These are phyloP conservation scores for Corydoras maculifer DNA, from an alignment of 2,113 vertebrate species.

Conservation along the genomic window DNA sequence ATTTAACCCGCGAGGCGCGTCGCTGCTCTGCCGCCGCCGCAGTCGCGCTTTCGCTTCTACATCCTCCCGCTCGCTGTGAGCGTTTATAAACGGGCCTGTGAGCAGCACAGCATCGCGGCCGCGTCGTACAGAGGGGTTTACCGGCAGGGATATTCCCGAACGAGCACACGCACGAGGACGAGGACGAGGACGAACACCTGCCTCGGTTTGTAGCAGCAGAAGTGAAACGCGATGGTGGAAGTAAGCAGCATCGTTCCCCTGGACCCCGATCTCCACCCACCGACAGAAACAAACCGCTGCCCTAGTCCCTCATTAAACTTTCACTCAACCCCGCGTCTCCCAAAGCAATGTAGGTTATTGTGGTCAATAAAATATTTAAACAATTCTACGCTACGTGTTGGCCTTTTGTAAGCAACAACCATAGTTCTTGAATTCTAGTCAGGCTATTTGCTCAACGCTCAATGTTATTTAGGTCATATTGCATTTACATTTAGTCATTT, in stretches of 20 bases:
- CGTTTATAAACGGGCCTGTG: no score
- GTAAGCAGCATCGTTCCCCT: no score
- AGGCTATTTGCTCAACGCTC: no score
- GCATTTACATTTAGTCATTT: no score
- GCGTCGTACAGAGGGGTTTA: slow-evolving; percentile 33
- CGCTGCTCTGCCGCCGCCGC: background rate
- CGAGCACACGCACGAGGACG: no score
- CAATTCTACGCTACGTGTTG: no score
- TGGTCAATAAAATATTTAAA: no score
- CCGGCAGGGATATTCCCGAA: slow-evolving; percentile 12
- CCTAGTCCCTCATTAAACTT: slow-evolving; percentile 19
- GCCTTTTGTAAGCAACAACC: no score
- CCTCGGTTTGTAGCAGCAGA: background rate
- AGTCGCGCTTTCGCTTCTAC: background rate
- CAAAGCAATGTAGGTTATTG: background rate
- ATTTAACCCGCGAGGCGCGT: slow-evolving; percentile 52
- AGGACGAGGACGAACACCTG: no score
- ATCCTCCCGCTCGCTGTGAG: slow-evolving; percentile 8
- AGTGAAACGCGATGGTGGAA: background rate
- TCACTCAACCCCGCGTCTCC: slow-evolving; percentile 3
- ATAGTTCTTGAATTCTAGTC: no score
- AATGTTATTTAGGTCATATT: no score
- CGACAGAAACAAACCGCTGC: background rate
- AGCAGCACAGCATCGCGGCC: no score
- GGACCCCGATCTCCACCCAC: background rate